Evolutionary conservation across 2,888 invertebrate genomes (phyloP).

Genomic region (Ennomos fuscantarius): DNA sequence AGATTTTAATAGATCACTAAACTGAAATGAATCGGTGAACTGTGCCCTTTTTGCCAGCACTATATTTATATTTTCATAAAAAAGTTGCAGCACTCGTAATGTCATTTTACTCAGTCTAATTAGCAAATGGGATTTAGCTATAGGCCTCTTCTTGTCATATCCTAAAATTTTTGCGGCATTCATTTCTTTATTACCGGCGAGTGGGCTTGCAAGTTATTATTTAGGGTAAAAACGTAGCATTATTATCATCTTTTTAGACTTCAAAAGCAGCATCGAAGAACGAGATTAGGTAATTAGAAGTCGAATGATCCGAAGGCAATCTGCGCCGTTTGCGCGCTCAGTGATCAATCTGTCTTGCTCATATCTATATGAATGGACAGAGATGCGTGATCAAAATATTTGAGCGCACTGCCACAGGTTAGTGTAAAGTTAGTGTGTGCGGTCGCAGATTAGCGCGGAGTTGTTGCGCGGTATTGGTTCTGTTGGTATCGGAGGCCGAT

Average conservation of each 20-base stretch:
- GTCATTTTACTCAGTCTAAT: no score
- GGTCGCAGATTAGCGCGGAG: slow-evolving; percentile 9
- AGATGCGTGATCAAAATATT: slow-evolving; percentile 22
- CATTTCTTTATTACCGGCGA: not conserved
- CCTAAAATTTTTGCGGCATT: no score
- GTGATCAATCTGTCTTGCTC: slow-evolving; percentile 12
- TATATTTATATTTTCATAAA: no score
- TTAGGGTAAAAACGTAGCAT: no score
- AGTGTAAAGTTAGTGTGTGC: not conserved
- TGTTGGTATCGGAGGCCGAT: slow-evolving; percentile 45
- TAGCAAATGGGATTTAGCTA: no score
- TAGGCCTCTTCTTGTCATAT: no score
- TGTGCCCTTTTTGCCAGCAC: no score
- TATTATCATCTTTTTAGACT: slow-evolving; percentile 3
- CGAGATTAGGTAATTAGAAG: slow-evolving; percentile 12
- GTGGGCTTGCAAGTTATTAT: no score
- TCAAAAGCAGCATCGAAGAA: slow-evolving; percentile 18
- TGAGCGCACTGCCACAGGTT: slow-evolving; percentile 14
- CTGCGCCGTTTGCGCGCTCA: slow-evolving; percentile 12
- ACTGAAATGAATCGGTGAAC: no score
- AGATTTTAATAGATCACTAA: no score
- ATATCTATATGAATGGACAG: slow-evolving; percentile 13
- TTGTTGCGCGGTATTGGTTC: slow-evolving; percentile 22
- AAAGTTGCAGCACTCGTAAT: no score
- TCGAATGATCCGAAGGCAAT: slow-evolving; percentile 6